These are phyloP conservation scores for Pocillopora verrucosa DNA, from an alignment of 64 coral and sea anemone species.

Conservation along the genomic window DNA sequence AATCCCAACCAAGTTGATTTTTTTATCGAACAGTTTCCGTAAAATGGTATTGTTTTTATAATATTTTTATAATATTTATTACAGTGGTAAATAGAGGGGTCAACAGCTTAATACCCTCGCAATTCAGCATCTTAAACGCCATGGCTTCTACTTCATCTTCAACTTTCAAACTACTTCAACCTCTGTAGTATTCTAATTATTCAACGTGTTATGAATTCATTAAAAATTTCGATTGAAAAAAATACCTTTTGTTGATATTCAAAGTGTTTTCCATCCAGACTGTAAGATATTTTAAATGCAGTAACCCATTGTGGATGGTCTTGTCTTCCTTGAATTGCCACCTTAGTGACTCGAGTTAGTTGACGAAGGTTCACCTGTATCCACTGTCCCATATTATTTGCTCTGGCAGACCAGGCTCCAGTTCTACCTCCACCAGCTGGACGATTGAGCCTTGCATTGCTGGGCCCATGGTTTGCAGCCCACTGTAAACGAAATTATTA, in stretches of 20 bases:
- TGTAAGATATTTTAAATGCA: slow-evolving; percentile 12
- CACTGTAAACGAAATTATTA: background rate
- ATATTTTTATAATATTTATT: too few relatives aligned
- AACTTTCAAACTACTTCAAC: too few relatives aligned
- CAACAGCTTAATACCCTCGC: too few relatives aligned
- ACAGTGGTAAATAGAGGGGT: too few relatives aligned
- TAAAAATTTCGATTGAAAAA: too few relatives aligned
- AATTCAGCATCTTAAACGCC: too few relatives aligned
- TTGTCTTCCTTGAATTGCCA: slow-evolving; percentile 42
- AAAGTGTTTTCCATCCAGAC: background rate
- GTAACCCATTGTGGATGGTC: background rate
- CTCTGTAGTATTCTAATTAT: too few relatives aligned
- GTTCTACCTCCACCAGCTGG: background rate
- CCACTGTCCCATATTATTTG: background rate
- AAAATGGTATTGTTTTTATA: too few relatives aligned
- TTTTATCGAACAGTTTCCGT: background rate
- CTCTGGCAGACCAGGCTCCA: background rate
- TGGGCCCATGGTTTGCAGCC: background rate
- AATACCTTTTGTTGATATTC: background rate
- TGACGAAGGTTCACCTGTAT: slow-evolving; percentile 12
- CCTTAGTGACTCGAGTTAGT: slow-evolving; percentile 1
- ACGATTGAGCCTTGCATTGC: background rate
- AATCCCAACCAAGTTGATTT: background rate
- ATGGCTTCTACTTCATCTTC: too few relatives aligned
- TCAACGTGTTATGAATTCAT: too few relatives aligned